Percentiles rank a stretch among this genome's conserved stretches.
These are phyloP conservation scores for Picathartes gymnocephalus DNA, from an alignment of 2,113 vertebrate genomes.

Conservation along the genomic window DNA sequence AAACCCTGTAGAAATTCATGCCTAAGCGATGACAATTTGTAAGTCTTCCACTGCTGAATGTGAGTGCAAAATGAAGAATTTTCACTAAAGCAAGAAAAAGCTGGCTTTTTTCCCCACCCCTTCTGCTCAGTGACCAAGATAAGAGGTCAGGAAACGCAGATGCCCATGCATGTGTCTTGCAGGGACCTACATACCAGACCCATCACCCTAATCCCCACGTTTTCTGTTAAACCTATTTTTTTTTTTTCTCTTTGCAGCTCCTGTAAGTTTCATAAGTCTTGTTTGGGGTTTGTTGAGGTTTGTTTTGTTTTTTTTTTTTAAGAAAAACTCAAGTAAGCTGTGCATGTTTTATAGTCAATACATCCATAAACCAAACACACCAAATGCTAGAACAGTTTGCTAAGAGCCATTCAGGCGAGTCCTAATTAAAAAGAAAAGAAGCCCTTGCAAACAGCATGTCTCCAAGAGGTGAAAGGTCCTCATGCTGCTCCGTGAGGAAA, in stretches of 20 bases:
- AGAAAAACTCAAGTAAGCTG: background rate
- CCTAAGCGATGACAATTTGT: background rate
- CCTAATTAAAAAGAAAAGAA: slow-evolving; percentile 55
- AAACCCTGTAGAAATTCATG: background rate
- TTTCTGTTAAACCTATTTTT: background rate
- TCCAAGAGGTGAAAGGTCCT: slow-evolving; percentile 50
- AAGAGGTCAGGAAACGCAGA: background rate
- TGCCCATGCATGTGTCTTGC: background rate
- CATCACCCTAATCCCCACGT: background rate
- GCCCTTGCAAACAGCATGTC: slow-evolving; percentile 32
- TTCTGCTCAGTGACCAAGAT: background rate
- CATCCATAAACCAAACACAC: slow-evolving; percentile 9
- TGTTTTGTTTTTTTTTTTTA: background rate
- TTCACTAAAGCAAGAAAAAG: background rate
- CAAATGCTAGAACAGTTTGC: slow-evolving; percentile 9
- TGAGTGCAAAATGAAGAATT: background rate
- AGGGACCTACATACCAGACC: background rate
- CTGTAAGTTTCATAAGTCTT: background rate
- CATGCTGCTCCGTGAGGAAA: slow-evolving; percentile 14
- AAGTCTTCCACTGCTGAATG: background rate
- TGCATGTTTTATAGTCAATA: background rate
- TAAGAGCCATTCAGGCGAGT: background rate
- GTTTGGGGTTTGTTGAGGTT: background rate
- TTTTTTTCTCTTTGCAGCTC: background rate
- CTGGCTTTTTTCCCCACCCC: fast-evolving